A percentile compares a stretch with the other conserved stretches of the same genome.
Evolutionary conservation across 2,113 vertebrate species (phyloP).

Genomic region (Myotis brandtii): DNA sequence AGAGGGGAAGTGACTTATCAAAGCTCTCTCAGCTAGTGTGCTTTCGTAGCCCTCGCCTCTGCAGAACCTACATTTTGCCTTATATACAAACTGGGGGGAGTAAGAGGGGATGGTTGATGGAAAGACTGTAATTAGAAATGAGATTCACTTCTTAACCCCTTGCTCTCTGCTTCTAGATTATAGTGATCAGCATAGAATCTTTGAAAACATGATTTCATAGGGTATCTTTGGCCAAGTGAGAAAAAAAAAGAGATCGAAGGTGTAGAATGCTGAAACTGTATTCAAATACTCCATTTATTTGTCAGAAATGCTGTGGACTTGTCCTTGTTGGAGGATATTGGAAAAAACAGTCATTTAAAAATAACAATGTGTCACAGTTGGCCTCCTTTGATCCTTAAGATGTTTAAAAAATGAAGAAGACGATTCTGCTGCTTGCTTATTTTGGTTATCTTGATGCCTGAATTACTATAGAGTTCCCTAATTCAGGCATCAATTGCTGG

Average conservation of each 20-base stretch:
- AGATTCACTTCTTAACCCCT: neutral
- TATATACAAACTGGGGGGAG: neutral
- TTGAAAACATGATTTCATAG: neutral
- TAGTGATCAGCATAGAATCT: neutral
- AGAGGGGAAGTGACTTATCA: neutral
- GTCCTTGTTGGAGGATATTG: neutral
- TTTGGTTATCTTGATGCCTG: neutral
- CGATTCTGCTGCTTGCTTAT: neutral
- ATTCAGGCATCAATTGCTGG: neutral
- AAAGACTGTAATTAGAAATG: neutral
- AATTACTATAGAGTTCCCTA: neutral
- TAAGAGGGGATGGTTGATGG: neutral
- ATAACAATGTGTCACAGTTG: neutral
- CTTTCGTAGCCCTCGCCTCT: neutral
- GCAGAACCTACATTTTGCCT: neutral
- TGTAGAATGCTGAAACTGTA: neutral
- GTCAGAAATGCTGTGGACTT: neutral
- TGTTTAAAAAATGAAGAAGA: slow-evolving; percentile 31
- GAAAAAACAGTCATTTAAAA: slow-evolving; percentile 26
- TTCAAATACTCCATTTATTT: neutral
- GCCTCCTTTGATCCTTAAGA: slow-evolving; percentile 1
- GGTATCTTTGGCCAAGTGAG: slow-evolving; percentile 64
- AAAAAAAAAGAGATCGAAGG: slow-evolving; percentile 60
- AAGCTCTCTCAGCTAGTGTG: neutral
- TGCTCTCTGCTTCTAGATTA: neutral